Conservation (phyloP, 2,113 vertebrate genomes). For the Tupaia tana region DNA sequence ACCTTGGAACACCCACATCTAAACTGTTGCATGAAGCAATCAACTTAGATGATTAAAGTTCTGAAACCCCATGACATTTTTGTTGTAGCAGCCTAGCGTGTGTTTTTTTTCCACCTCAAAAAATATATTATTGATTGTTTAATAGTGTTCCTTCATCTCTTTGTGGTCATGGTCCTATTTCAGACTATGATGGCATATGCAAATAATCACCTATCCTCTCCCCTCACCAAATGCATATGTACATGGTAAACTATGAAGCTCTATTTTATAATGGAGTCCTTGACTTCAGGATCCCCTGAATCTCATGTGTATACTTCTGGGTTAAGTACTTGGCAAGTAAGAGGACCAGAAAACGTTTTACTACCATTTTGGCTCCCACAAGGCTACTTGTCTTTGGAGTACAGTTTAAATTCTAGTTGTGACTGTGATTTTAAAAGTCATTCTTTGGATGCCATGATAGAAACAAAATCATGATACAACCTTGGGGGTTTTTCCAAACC, state of each 20-base stretch:
- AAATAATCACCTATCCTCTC: background rate
- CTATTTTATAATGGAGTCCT: background rate
- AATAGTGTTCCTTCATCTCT: background rate
- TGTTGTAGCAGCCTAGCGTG: background rate
- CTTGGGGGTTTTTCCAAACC: rapidly evolving
- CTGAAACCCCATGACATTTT: background rate
- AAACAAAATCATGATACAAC: background rate
- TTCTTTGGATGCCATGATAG: background rate
- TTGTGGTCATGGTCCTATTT: background rate
- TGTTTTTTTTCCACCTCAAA: background rate
- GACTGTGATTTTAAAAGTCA: background rate
- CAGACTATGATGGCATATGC: background rate
- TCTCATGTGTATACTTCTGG: background rate
- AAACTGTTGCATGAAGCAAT: background rate
- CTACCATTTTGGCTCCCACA: background rate
- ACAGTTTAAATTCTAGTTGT: background rate
- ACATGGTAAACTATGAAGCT: background rate
- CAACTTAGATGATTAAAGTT: background rate
- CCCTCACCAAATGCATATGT: background rate
- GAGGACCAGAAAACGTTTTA: background rate
- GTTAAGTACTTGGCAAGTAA: background rate
- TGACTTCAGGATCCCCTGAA: background rate
- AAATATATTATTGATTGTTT: background rate
- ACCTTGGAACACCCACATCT: background rate
- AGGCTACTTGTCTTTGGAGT: no score